Base-by-base conservation (phyloP, 2,113 vertebrate species). In the Rhinoderma darwinii region DNA sequence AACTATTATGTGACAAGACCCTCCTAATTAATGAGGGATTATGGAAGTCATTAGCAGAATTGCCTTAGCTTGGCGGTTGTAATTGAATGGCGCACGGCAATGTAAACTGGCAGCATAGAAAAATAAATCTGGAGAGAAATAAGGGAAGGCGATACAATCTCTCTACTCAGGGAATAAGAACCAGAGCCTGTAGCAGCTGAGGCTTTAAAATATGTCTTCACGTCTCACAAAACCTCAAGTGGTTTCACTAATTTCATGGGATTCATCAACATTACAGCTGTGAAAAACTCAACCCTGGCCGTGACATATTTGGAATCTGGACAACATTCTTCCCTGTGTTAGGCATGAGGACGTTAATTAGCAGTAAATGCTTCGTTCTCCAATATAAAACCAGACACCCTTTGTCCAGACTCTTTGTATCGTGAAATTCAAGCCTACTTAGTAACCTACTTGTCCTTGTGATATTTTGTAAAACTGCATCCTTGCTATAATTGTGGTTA, bases 271-370 rank as follows among this genome's bases (percentile, higher is more conserved):
- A 56, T 82, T 81, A 73, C 84, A 78, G 84, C 84, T 85, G 84
- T 37, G 59, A 78, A 85, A 73, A 86, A 72, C 85, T 59, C 85
- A 86, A 72, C 59, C 77, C 85, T 75, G 68, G 61, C 77, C 85
- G 47, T 86, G 85, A 63, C 66, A 86, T 86, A 86, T 66, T 56
- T 59, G 85, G 85, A 86, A 86, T 86, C 82, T 61, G 63, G 56
- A 32, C 44, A 61, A 61, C 85, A 86, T 86, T 86, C 85, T 51
- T 73, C 41, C 20, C 77, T 81, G 35, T 81, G 68, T 86, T 22
- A 81, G 63, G 77, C 68, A 73, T 86, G 47, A 56, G 66, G 68
- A 39, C 77, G 66, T 82, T 86, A 86, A 86, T 86, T 86, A 86
- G 85, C 51, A 56, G 63, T 82, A 61, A 82, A 82, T 14, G 79